Percentiles rank a stretch among this genome's conserved stretches.
Conservation (phyloP, 2,113 vertebrate species). For the Odocoileus virginianus region DNA sequence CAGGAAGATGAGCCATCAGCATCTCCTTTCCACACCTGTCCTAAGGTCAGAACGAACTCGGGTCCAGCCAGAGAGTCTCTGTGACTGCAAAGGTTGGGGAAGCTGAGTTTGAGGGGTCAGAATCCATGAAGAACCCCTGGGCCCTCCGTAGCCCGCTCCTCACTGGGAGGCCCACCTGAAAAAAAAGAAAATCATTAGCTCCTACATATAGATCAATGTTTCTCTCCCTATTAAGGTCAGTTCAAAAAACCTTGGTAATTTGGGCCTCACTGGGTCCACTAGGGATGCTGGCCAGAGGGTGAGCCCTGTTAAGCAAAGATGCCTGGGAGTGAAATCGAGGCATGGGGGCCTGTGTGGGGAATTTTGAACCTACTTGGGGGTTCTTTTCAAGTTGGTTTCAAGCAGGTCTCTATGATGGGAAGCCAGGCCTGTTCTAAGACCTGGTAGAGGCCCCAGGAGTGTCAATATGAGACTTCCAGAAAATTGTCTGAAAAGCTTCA, state of each 20-base stretch:
- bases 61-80: background rate
- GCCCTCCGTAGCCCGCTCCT: background rate
- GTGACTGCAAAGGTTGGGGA: background rate
- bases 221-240: background rate
- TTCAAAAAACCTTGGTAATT: background rate
- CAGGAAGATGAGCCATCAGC: constrained; percentile 3
- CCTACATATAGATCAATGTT: background rate
- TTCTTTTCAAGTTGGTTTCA: background rate
- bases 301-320: background rate
- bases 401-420: background rate
- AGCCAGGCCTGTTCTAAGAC: background rate
- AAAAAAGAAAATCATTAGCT: background rate
- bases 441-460: background rate
- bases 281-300: background rate
- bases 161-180: background rate
- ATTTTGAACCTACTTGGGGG: background rate
- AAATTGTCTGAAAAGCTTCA: background rate
- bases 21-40: constrained; percentile 42
- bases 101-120: background rate
- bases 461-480: background rate
- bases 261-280: background rate
- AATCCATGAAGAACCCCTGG: background rate
- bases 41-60: background rate
- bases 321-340: background rate
- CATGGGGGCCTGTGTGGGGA: rapidly evolving